A percentile compares a stretch with the other conserved stretches of the same genome.
Conservation (phyloP, 1,140 invertebrate species). For the Sycophaga agraensis region DNA sequence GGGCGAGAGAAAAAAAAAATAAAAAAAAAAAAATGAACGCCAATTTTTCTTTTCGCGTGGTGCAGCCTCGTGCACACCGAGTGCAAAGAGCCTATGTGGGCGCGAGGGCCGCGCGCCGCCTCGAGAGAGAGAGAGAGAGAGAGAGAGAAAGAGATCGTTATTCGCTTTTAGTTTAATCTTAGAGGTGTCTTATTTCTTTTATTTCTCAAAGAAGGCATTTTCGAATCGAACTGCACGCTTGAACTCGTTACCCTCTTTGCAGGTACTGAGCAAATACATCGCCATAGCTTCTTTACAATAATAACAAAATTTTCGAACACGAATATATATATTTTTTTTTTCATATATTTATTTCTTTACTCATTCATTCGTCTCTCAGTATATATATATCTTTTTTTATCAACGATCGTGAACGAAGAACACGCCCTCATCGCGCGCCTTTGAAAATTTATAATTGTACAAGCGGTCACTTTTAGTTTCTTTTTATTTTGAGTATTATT, state of each 20-base stretch:
- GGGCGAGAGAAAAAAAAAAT: no score
- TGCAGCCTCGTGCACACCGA: no score
- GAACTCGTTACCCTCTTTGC: constrained; percentile 38
- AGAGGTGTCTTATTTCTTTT: constrained; percentile 32
- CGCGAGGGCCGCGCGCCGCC: no score
- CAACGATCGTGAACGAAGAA: constrained; percentile 24
- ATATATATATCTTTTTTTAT: neutral
- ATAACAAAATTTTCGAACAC: constrained; percentile 53
- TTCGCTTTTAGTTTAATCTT: constrained; percentile 28
- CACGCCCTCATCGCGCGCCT: constrained; percentile 16
- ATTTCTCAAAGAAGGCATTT: constrained; percentile 36
- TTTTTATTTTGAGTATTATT: neutral
- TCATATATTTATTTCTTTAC: constrained; percentile 8
- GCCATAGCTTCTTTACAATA: constrained; percentile 49
- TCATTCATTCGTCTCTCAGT: constrained; percentile 14
- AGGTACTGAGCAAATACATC: constrained; percentile 43
- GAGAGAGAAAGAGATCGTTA: constrained; percentile 19
- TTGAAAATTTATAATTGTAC: neutral
- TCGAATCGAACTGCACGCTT: constrained; percentile 36
- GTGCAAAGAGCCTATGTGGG: neutral
- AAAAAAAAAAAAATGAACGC: no score
- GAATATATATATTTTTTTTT: constrained; percentile 27
- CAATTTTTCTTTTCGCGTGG: no score
- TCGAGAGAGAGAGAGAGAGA: constrained; percentile 29
- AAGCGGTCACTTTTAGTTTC: neutral